Conservation (phyloP, 2,888 invertebrate genomes). For the Drosophila infuscata region DNA sequence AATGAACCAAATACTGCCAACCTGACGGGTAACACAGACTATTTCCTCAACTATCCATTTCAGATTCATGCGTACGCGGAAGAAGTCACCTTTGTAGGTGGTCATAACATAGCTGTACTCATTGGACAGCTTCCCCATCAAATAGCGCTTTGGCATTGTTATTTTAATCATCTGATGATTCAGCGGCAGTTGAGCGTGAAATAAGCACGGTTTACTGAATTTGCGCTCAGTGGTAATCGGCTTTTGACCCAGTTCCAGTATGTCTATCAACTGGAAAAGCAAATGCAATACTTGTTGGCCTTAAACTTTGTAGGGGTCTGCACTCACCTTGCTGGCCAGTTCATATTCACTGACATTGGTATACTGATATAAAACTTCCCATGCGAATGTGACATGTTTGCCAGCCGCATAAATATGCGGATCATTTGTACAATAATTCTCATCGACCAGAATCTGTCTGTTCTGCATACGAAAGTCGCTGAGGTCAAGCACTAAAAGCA, state of each 20-base stretch:
- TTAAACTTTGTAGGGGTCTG: neutral
- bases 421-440: conserved; percentile 66
- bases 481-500: conserved; percentile 32
- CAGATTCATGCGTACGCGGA: conserved; percentile 67
- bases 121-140: conserved; percentile 59
- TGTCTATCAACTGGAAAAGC: conserved; percentile 55
- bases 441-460: conserved; percentile 57
- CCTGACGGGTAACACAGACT: conserved; percentile 67
- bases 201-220: conserved; percentile 41
- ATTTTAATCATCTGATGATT: conserved; percentile 62
- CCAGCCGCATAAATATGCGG: conserved; percentile 72
- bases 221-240: conserved; percentile 6
- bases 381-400: conserved; percentile 37
- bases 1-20: conserved; percentile 30
- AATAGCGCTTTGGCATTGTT: conserved; percentile 65
- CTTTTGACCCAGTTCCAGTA: conserved; percentile 36
- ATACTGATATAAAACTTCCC: conserved; percentile 66
- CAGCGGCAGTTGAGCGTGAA: conserved; percentile 64
- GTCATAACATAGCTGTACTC: conserved; percentile 53
- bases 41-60: conserved; percentile 74
- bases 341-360: conserved; percentile 56
- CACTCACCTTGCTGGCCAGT: conserved; percentile 71
- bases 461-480: conserved; percentile 35
- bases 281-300: neutral
- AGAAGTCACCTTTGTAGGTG: conserved; percentile 72